Base-by-base conservation (phyloP, 2,888 invertebrate genomes). In the Ectemnius lituratus region DNA sequence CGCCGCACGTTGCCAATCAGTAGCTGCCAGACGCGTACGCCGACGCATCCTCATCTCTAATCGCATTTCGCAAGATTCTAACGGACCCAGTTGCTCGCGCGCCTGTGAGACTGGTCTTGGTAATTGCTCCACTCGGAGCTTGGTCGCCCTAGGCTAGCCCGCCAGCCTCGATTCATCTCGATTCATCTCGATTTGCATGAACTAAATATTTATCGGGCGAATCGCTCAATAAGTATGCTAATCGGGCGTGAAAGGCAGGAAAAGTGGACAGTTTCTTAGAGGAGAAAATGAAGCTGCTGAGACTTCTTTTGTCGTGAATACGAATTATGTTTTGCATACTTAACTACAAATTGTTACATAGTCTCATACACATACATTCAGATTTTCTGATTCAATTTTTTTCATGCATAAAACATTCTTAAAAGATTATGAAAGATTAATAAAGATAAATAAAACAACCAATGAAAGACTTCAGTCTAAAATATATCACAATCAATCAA, bases 141-240 rank as follows among this genome's bases (percentile, higher is more conserved):
- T 20, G 52, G 45, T 63, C 59, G 46, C 23, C n/a, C 65, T 59
- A 63, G 73, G 80, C 71, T 69, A 78, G 76, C 80, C 67, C 74
- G 75, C 57, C 77, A 66, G 47, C 62, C 70, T 67, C 76, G 82
- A 82, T 76, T 80, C 83, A 76, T 59, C 70, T 67, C 76, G 82
- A 82, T 76, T 79, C 83, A 76, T 59, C 75, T 37, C 8, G 80
- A 80, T 78, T 80, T 79, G 81, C 79, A 76, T 75, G 67, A 81
- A 77, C 79, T 80, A 79, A 84, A 84, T 83, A 84, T 84, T 84
- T 77, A 84, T 84, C 56, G 71, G 67, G 73, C 80, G 81, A 82
- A 78, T 79, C 82, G 79, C 74, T 73, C 62, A 69, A 14, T 65
- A 67, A 63, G 80, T 72, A 73, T 75, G 74, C 78, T 59, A 73